Evolutionary conservation across 2,113 vertebrate species (phyloP).

Genomic region (Poicephalus gulielmi): DNA sequence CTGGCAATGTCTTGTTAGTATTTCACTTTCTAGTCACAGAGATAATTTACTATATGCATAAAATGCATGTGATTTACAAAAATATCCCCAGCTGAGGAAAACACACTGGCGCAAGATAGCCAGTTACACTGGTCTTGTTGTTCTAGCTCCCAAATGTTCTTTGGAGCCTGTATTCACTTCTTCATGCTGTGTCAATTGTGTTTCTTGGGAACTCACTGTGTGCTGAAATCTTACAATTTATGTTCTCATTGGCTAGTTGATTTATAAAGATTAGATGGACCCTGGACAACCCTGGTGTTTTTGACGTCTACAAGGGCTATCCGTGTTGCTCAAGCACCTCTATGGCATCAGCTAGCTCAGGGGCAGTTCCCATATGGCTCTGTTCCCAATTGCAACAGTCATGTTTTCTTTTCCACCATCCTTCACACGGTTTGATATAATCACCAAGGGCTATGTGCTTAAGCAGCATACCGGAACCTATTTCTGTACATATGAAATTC

Average conservation of each 20-base stretch:
- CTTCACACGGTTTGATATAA: rapidly evolving
- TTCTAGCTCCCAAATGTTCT: background rate
- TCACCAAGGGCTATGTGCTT: background rate
- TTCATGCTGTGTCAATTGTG: background rate
- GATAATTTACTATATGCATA: background rate
- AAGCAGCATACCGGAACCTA: background rate
- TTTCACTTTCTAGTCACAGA: background rate
- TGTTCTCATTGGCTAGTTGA: background rate
- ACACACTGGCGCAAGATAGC: background rate
- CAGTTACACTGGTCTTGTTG: background rate
- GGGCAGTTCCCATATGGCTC: background rate
- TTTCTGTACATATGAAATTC: background rate
- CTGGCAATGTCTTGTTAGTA: background rate
- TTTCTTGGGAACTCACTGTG: background rate
- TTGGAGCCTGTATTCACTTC: background rate
- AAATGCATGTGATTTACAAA: background rate
- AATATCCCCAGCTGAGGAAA: background rate
- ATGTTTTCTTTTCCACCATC: background rate
- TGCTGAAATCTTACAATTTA: background rate
- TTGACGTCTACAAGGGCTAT: background rate
- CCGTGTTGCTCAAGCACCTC: background rate
- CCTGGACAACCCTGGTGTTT: background rate
- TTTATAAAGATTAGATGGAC: background rate
- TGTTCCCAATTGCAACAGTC: background rate
- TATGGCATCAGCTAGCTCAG: background rate